phyloP scores from a whole-genome alignment of 2,888 invertebrate species.

The Fragum sueziense region DNA sequence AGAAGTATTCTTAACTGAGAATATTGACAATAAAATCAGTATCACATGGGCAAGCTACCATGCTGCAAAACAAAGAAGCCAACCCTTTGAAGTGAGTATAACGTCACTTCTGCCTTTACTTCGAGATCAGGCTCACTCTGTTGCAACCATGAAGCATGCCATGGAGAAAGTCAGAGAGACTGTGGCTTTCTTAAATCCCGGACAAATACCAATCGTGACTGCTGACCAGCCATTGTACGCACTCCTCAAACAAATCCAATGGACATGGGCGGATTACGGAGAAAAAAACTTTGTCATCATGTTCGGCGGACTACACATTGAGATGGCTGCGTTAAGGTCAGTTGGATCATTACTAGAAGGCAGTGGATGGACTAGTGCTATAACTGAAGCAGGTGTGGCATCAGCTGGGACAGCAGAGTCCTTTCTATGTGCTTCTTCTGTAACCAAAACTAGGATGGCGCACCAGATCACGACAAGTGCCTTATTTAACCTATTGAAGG shows the following conservation, averaged over 20 bases:
- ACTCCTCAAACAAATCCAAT: constrained; percentile 69
- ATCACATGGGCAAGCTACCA: constrained; percentile 36
- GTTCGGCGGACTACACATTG: neutral
- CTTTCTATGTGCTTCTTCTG: constrained; percentile 56
- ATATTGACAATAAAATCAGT: neutral
- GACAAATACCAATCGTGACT: constrained; percentile 43
- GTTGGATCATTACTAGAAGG: constrained; percentile 5
- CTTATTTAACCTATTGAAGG: constrained; percentile 56
- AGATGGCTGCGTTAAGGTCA: neutral
- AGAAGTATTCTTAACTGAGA: constrained; percentile 14
- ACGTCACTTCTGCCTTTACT: constrained; percentile 28
- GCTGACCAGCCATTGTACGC: constrained; percentile 72
- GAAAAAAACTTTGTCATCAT: neutral
- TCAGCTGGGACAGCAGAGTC: constrained; percentile 56
- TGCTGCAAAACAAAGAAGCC: constrained; percentile 20
- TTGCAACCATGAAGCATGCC: constrained; percentile 18
- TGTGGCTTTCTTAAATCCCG: neutral
- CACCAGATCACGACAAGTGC: constrained; percentile 61
- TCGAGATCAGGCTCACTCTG: constrained; percentile 14
- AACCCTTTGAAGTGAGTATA: constrained; percentile 6
- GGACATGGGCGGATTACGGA: constrained; percentile 35
- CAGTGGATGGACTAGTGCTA: constrained; percentile 44
- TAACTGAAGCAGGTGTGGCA: constrained; percentile 54
- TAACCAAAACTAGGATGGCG: constrained; percentile 56
- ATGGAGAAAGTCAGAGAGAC: constrained; percentile 30